phyloP scores from a whole-genome alignment of 2,113 vertebrate genomes.

The Dasyornis broadbenti region DNA sequence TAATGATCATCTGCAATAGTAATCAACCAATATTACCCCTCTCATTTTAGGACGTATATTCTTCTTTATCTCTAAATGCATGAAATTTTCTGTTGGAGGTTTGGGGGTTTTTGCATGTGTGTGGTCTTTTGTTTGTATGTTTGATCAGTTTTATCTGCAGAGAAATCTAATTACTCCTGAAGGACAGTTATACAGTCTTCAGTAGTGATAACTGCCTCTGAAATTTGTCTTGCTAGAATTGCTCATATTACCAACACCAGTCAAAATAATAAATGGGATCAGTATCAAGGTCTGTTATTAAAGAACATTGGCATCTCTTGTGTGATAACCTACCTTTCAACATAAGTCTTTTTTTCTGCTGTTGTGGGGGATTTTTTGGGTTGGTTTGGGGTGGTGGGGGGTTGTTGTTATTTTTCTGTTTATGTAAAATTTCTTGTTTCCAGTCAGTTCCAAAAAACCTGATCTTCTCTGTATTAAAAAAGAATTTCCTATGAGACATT shows the following conservation, averaged over 20 bases:
- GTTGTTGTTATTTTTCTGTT: neutral
- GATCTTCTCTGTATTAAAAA: neutral
- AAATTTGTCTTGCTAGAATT: neutral
- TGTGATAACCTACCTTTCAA: neutral
- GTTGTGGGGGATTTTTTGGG: neutral
- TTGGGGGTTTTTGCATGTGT: fast-evolving
- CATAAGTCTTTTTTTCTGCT: neutral
- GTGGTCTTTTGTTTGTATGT: neutral
- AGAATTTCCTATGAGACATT: neutral
- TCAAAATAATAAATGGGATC: neutral
- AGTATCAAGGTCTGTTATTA: neutral
- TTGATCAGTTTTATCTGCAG: neutral
- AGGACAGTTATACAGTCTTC: neutral
- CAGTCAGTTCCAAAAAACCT: neutral
- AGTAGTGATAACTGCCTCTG: neutral
- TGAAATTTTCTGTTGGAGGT: neutral
- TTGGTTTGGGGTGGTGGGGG: fast-evolving
- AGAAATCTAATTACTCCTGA: neutral
- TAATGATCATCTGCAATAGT: neutral
- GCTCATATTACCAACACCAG: neutral
- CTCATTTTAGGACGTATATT: neutral
- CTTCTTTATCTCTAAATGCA: neutral
- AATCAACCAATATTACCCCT: neutral
- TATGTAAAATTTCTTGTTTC: neutral
- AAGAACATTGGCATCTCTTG: neutral